These are phyloP conservation scores for Phyllotis vaccarum DNA, from an alignment of 2,797 vertebrate species.

Conservation along the genomic window DNA sequence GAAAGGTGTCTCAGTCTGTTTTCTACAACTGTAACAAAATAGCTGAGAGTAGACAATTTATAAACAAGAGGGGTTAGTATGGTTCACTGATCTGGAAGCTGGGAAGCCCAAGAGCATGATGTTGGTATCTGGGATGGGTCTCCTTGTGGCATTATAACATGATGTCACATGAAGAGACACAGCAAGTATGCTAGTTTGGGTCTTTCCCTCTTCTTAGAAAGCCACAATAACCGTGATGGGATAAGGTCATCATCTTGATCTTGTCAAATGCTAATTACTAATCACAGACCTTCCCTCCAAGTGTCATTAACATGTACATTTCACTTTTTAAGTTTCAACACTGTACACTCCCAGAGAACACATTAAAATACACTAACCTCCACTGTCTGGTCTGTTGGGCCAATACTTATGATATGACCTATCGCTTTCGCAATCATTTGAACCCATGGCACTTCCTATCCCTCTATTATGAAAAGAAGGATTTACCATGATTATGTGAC, in stretches of 20 bases:
- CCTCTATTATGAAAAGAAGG: not conserved
- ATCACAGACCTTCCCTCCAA: not conserved
- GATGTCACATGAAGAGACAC: not conserved
- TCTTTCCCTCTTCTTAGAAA: not conserved
- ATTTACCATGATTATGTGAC: not conserved
- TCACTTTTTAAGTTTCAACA: not conserved
- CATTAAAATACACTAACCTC: not conserved
- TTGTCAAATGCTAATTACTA: not conserved
- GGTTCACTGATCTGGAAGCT: not conserved
- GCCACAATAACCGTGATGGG: not conserved
- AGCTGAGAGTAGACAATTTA: not conserved
- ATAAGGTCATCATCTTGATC: not conserved
- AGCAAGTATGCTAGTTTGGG: not conserved
- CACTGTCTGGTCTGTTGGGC: fast-evolving
- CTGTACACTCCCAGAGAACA: not conserved
- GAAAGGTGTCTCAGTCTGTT: not conserved
- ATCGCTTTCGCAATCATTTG: not conserved
- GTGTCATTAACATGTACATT: not conserved
- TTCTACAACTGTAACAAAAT: not conserved
- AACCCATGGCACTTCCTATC: not conserved
- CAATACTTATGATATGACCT: not conserved
- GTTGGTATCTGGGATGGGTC: not conserved
- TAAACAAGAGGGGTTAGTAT: not conserved
- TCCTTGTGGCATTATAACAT: not conserved
- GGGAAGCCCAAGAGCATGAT: not conserved